Base-by-base conservation (phyloP, 2,113 vertebrate genomes). In the Anseranas semipalmata region DNA sequence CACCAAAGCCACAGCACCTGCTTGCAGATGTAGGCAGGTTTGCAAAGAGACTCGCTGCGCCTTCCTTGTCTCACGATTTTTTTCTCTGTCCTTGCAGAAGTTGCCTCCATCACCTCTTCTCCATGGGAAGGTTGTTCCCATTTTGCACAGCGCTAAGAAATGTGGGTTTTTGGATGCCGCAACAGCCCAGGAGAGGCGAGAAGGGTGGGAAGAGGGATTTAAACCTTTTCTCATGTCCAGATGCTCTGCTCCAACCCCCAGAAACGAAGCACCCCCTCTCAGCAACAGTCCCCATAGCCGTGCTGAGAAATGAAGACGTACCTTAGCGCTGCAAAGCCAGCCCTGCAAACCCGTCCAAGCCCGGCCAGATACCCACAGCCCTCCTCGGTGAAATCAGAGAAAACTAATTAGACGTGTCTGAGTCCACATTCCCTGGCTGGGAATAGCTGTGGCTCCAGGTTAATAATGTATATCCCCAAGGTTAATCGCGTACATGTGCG, bases 11-110 rank as follows among this genome's bases (percentile, higher is more conserved):
- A 52, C 18, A 50, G 63, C 43, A 73, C n/a, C 60, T 37, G 55
- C 60, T 35, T 15, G 27, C 1, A 2, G 14, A 18, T 15, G 24
- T 63, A 10, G 37, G 60, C 60, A 60, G 55, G 33, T 21, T 9
- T 15, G 67, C 46, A 56, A 12, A 12, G 35, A 63, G 30, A 46
- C 9, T 4, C 1, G 0, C 4, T 52, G 19, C 37, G 13, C 25
- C 33, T 7, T 41, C 50, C 63, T 58, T 56, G 43, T 48, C 37
- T 71, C 9, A 0, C 10, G 8, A 3, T 43, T 55, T 33, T 73
- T 67, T 50, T 2, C 46, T 35, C 41, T 68, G 27, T 33, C 7
- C 6, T 9, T 66, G 15, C 5, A 7, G 27, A 74, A 75, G 11
- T 27, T 68, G 56, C 37, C 43, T 85, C 62, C 68, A 58, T 53